Percentiles rank a stretch among this genome's conserved stretches.
phyloP scores from a whole-genome alignment of 2,113 vertebrate species.

The Himantopus leucocephalus region DNA sequence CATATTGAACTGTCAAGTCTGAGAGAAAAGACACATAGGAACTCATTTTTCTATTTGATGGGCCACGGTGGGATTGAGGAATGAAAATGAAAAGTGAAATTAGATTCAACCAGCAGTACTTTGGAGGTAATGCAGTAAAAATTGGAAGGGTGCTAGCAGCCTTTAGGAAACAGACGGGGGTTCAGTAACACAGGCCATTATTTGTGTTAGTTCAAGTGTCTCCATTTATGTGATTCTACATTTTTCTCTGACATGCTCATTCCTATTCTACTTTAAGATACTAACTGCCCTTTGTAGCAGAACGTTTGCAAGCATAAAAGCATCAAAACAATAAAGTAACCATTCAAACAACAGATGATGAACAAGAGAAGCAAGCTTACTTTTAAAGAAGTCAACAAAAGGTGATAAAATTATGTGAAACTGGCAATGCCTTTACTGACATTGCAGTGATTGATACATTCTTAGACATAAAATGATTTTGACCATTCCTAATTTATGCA shows the following conservation, averaged over 20 bases:
- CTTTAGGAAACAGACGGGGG: neutral
- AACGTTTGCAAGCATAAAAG: neutral
- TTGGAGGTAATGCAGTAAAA: neutral
- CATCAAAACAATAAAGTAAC: neutral
- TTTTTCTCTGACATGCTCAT: neutral
- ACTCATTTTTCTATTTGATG: conserved; percentile 15
- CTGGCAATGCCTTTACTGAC: neutral
- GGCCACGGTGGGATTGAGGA: neutral
- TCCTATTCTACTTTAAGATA: neutral
- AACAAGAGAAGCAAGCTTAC: neutral
- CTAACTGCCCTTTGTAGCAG: neutral
- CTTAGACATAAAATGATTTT: neutral
- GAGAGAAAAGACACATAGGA: neutral
- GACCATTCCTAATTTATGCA: neutral
- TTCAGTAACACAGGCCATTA: neutral
- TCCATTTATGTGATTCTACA: neutral
- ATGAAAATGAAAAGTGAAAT: neutral
- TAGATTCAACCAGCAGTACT: neutral
- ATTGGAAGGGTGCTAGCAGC: neutral
- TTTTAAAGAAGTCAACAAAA: neutral
- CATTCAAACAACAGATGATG: neutral
- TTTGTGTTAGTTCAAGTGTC: neutral
- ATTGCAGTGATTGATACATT: neutral
- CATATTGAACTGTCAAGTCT: neutral
- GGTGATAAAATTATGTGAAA: neutral